phyloP scores from a whole-genome alignment of 2,888 invertebrate species.

The Drosophila meridionalis region DNA sequence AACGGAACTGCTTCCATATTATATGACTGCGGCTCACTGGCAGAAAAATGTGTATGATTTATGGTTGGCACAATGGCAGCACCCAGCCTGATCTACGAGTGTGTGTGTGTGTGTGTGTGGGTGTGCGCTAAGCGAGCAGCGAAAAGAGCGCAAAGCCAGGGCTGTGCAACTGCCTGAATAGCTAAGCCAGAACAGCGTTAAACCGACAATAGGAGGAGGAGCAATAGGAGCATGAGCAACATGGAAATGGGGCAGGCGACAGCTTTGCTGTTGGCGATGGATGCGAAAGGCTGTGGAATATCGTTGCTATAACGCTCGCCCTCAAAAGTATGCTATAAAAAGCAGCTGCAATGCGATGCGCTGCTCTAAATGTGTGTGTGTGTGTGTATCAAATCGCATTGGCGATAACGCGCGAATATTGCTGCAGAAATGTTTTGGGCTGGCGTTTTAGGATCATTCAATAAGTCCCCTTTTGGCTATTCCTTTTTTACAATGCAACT shows the following conservation, averaged over 20 bases:
- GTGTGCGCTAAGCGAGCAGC: slow-evolving; percentile 37
- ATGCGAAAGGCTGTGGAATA: slow-evolving; percentile 31
- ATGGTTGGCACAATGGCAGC: slow-evolving; percentile 70
- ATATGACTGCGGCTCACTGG: slow-evolving; percentile 78
- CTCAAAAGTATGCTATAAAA: slow-evolving; percentile 55
- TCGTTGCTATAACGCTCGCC: slow-evolving; percentile 15
- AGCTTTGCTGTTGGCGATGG: slow-evolving; percentile 30
- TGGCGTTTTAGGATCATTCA: slow-evolving; percentile 27
- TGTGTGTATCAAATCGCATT: slow-evolving; percentile 54
- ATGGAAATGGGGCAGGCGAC: not conserved
- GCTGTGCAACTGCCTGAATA: slow-evolving; percentile 6
- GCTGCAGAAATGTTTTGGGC: slow-evolving; percentile 22
- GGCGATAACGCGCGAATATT: slow-evolving; percentile 43
- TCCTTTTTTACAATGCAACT: slow-evolving; percentile 4
- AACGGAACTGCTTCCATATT: slow-evolving; percentile 48
- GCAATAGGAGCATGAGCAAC: not conserved
- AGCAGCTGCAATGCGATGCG: slow-evolving; percentile 23
- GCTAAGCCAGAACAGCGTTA: slow-evolving; percentile 60
- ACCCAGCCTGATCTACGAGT: slow-evolving; percentile 17
- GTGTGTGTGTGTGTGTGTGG: slow-evolving; percentile 26
- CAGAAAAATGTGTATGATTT: slow-evolving; percentile 79
- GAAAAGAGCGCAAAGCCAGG: slow-evolving; percentile 42
- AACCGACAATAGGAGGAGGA: slow-evolving; percentile 47
- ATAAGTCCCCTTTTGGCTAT: slow-evolving; percentile 41
- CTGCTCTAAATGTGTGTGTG: not conserved